Percentiles rank a stretch among this genome's conserved stretches.
phyloP scores from a whole-genome alignment of 2,113 vertebrate genomes.

The Lampris megalopsis region DNA sequence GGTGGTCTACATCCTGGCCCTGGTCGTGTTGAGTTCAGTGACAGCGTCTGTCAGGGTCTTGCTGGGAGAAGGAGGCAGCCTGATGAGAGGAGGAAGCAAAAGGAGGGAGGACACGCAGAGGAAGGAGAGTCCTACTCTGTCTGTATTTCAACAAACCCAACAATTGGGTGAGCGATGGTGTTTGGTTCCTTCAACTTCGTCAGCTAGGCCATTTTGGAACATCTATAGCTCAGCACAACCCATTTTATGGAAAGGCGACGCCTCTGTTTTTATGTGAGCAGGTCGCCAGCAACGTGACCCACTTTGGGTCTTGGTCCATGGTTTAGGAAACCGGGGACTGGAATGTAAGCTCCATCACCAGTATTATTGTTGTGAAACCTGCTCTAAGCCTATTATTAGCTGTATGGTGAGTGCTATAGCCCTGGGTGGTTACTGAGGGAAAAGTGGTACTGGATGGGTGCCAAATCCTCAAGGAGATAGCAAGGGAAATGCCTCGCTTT shows the following conservation, averaged over 20 bases:
- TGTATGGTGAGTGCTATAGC: constrained; percentile 71
- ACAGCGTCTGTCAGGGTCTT: constrained; percentile 60
- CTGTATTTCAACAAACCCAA: constrained; percentile 17
- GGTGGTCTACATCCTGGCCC: constrained; percentile 46
- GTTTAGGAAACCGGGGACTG: constrained; percentile 37
- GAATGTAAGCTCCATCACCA: constrained; percentile 61
- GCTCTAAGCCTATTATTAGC: constrained; percentile 76
- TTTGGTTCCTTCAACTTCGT: too few relatives aligned
- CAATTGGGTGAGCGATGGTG: too few relatives aligned
- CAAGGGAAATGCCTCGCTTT: constrained; percentile 70
- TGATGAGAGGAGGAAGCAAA: constrained; percentile 29
- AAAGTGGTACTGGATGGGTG: constrained; percentile 60
- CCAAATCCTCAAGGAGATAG: constrained; percentile 74
- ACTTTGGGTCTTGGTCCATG: neutral
- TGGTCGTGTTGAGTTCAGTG: constrained; percentile 51
- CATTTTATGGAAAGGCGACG: neutral
- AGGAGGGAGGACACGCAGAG: constrained; percentile 7
- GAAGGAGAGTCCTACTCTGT: constrained; percentile 32
- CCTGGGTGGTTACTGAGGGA: constrained; percentile 64
- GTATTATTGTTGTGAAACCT: constrained; percentile 70
- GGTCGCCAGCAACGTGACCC: constrained; percentile 38
- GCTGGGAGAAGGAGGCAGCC: constrained; percentile 44
- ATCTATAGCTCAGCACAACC: too few relatives aligned
- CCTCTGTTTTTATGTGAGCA: constrained; percentile 40
- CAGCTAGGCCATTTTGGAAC: neutral